Percentiles rank a stretch among this genome's conserved stretches.
These are phyloP conservation scores for Melanostoma mellinum DNA, from an alignment of 2,888 invertebrate genomes.

Conservation along the genomic window DNA sequence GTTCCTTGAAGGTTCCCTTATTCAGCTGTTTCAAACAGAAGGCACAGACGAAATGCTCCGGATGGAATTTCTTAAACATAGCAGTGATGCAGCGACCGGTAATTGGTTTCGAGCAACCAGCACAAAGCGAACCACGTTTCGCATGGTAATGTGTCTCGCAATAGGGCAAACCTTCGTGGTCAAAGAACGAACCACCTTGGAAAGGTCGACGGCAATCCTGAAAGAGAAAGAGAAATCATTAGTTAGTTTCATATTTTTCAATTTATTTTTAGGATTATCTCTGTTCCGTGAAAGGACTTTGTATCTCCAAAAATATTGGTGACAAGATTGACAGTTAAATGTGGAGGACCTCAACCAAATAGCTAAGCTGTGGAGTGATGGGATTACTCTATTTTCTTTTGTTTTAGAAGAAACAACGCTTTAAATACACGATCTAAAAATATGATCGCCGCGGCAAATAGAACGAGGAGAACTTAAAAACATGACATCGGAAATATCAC, in stretches of 20 bases:
- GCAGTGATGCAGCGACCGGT: conserved; percentile 99
- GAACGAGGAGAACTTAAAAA: too few species aligned
- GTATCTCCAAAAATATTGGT: too few species aligned
- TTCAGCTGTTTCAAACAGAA: conserved; percentile 98
- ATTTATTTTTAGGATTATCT: too few species aligned
- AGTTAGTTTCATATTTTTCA: background rate
- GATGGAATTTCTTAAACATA: conserved; percentile 99
- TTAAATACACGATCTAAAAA: too few species aligned
- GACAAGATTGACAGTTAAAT: too few species aligned
- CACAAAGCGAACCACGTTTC: conserved; percentile 97
- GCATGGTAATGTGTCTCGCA: conserved; percentile 99
- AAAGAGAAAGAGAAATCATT: conserved; percentile 76
- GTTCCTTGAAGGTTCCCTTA: conserved; percentile 99
- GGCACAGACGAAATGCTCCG: conserved; percentile 99
- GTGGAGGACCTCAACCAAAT: too few species aligned
- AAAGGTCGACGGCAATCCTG: conserved; percentile 99
- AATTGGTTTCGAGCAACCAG: conserved; percentile 98
- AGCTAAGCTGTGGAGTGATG: too few species aligned
- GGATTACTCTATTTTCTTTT: too few species aligned
- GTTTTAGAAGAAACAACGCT: too few species aligned
- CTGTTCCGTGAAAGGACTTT: too few species aligned
- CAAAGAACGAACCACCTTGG: conserved; percentile 98
- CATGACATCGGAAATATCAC: too few species aligned
- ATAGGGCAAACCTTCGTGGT: conserved; percentile 98
- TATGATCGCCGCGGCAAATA: too few species aligned